Conservation (phyloP, 1,140 invertebrate genomes). For the Mylabris phalerata region DNA sequence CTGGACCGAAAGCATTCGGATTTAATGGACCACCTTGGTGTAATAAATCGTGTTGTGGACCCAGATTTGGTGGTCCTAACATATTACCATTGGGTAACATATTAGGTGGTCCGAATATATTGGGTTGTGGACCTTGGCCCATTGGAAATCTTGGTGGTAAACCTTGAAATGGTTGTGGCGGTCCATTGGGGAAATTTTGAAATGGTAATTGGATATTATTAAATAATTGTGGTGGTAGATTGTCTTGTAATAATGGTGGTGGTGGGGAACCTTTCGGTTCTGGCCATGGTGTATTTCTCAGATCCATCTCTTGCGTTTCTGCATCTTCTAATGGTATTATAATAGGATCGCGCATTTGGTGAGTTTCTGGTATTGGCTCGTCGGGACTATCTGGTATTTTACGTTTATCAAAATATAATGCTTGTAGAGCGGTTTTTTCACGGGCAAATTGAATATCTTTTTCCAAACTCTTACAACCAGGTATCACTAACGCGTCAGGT, state of each 20-base stretch:
- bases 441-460: conserved; percentile 78
- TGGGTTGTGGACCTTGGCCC: conserved; percentile 9
- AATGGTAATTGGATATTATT: conserved; percentile 46
- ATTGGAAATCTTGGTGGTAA: conserved; percentile 12
- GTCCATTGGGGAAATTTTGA: conserved; percentile 40
- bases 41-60: conserved; percentile 37
- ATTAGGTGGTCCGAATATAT: conserved; percentile 32
- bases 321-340: conserved; percentile 84
- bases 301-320: conserved; percentile 68
- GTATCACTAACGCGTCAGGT: conserved; percentile 54
- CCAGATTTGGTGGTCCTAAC: conserved; percentile 35
- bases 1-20: conserved; percentile 26
- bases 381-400: conserved; percentile 81
- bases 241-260: conserved; percentile 24
- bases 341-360: conserved; percentile 67
- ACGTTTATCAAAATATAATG: conserved; percentile 75
- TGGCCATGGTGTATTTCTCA: conserved; percentile 67
- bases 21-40: conserved; percentile 26
- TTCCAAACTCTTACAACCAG: conserved; percentile 77
- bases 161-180: conserved; percentile 39
- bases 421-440: conserved; percentile 75
- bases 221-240: conserved; percentile 43
- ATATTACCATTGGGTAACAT: conserved; percentile 39
- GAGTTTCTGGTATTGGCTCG: conserved; percentile 78
- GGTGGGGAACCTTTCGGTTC: conserved; percentile 63